These are phyloP conservation scores for Dinocampus coccinellae DNA, from an alignment of 2,888 invertebrate species.

Conservation along the genomic window DNA sequence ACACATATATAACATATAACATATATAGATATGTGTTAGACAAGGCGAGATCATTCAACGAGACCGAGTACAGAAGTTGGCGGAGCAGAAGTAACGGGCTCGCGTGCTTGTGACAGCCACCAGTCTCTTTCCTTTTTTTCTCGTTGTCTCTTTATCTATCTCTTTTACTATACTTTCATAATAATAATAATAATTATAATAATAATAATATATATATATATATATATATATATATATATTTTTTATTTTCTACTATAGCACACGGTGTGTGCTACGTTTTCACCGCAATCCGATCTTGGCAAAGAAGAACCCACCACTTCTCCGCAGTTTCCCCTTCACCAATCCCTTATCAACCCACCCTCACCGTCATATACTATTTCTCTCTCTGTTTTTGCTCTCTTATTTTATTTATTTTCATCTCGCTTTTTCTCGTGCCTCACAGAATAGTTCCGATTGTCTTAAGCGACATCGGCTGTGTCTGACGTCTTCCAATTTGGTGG, in stretches of 20 bases:
- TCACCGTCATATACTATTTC: slow-evolving; percentile 53
- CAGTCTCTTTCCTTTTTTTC: slow-evolving; percentile 15
- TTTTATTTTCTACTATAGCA: slow-evolving; percentile 60
- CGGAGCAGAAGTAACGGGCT: slow-evolving; percentile 60
- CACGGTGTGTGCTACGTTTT: slow-evolving; percentile 56
- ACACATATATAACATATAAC: neutral
- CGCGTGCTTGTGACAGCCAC: slow-evolving; percentile 54
- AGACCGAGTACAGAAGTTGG: slow-evolving; percentile 48
- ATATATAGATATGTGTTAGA: slow-evolving; percentile 41
- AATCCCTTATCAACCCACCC: slow-evolving; percentile 48
- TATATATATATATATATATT: slow-evolving; percentile 20
- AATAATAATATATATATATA: no score
- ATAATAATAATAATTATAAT: no score
- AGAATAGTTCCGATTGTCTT: slow-evolving; percentile 57
- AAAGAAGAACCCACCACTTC: slow-evolving; percentile 36
- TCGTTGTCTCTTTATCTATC: slow-evolving; percentile 60
- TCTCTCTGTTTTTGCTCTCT: slow-evolving; percentile 48
- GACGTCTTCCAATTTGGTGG: slow-evolving; percentile 66
- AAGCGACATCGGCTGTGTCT: slow-evolving; percentile 59
- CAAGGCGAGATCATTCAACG: slow-evolving; percentile 56
- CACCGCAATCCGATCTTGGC: slow-evolving; percentile 59
- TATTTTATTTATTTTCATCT: neutral
- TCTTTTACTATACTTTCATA: slow-evolving; percentile 61
- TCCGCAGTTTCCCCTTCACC: no score
- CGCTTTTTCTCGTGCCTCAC: slow-evolving; percentile 58